A percentile compares a stretch with the other conserved stretches of the same genome.
Conservation (phyloP, 1,140 invertebrate species). For the Yoshiicerus persimilis region DNA sequence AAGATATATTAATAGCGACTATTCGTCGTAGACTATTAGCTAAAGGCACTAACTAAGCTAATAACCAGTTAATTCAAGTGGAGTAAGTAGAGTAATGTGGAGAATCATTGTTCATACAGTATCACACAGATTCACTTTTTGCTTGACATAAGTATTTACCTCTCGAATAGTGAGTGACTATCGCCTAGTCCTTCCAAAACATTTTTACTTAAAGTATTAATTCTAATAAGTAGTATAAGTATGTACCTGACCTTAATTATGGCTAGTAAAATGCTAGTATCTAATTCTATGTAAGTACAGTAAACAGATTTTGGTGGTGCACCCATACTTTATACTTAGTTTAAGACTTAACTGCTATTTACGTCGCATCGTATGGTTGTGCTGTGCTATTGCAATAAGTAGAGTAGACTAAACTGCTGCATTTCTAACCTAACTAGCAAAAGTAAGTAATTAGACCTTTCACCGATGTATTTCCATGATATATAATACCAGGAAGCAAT, state of each 20-base stretch:
- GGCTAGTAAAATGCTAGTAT: neutral
- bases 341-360: neutral
- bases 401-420: too few species aligned
- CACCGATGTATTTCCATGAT: neutral
- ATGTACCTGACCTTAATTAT: neutral
- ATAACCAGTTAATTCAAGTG: neutral
- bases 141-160: neutral
- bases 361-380: neutral
- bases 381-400: too few species aligned
- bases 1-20: neutral
- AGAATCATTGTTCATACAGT: slow-evolving; percentile 6
- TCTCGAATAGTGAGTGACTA: neutral
- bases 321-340: neutral
- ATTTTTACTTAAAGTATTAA: neutral
- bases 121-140: slow-evolving; percentile 10
- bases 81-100: neutral
- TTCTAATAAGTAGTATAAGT: neutral
- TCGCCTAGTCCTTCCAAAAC: neutral
- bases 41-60: neutral
- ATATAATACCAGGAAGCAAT: neutral
- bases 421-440: too few species aligned
- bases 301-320: neutral
- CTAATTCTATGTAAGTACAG: neutral
- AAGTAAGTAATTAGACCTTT: neutral
- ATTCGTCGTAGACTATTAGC: neutral